Conservation (phyloP, 2,888 invertebrate species). For the Polylopha cassiicola region DNA sequence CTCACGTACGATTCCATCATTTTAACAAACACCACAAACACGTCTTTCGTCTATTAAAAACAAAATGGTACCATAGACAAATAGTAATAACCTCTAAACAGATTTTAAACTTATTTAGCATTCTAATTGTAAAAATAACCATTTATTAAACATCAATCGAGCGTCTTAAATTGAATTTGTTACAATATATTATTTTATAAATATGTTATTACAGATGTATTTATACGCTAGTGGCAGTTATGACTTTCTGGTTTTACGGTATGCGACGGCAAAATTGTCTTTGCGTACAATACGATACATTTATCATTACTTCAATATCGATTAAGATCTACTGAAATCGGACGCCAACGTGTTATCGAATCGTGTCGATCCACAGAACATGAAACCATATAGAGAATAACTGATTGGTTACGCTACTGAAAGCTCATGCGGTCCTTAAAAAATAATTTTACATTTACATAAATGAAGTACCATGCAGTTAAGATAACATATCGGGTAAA, state of each 20-base stretch:
- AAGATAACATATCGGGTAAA: conserved; percentile 53
- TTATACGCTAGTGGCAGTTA: conserved; percentile 71
- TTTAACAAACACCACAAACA: too few relatives aligned
- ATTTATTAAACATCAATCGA: conserved; percentile 44
- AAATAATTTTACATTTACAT: conserved; percentile 41
- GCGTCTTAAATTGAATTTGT: conserved; percentile 52
- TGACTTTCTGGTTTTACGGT: conserved; percentile 55
- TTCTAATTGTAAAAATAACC: conserved; percentile 53
- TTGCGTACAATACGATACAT: conserved; percentile 39
- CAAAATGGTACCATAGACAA: too few relatives aligned
- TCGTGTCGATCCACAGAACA: conserved; percentile 1
- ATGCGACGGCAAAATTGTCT: conserved; percentile 28
- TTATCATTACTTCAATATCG: too few relatives aligned
- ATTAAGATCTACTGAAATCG: conserved; percentile 31
- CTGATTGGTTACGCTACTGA: too few relatives aligned
- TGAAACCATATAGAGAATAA: too few relatives aligned
- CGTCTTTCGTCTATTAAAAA: too few relatives aligned
- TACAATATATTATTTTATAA: conserved; percentile 49
- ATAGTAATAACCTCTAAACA: too few relatives aligned
- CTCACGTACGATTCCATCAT: too few relatives aligned
- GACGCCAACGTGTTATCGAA: conserved; percentile 27
- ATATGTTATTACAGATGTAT: conserved; percentile 63
- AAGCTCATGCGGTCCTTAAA: conserved; percentile 61
- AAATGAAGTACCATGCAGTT: conserved; percentile 59
- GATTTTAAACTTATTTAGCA: too few relatives aligned